phyloP scores from a whole-genome alignment of 1,140 invertebrate genomes.

The Nymphalis io region DNA sequence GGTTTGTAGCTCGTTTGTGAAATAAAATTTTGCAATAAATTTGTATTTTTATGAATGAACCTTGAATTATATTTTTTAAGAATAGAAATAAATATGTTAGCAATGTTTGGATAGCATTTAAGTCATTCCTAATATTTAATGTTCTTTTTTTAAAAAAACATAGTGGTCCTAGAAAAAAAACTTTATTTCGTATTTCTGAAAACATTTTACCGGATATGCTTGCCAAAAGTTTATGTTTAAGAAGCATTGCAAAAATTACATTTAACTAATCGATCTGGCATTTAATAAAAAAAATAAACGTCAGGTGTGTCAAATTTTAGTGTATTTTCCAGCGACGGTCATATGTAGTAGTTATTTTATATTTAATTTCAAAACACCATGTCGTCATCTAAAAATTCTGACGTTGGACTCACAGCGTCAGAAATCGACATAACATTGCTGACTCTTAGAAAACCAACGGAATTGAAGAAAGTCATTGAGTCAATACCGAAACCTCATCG shows the following conservation, averaged over 20 bases:
- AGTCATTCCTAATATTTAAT: no score
- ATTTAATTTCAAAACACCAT: conserved; percentile 19
- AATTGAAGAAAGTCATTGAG: conserved; percentile 73
- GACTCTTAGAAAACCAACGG: conserved; percentile 72
- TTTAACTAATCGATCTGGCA: neutral
- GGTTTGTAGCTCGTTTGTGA: conserved; percentile 1
- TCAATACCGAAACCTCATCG: conserved; percentile 68
- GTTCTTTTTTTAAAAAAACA: no score
- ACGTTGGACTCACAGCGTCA: conserved; percentile 46
- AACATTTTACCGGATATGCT: no score
- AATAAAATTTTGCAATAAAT: neutral
- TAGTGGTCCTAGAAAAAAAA: no score
- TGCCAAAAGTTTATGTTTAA: no score
- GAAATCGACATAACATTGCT: conserved; percentile 63
- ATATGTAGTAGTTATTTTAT: conserved; percentile 15
- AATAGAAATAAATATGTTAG: no score
- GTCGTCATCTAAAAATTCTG: conserved; percentile 39
- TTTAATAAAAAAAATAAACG: conserved; percentile 8
- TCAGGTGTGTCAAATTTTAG: conserved; percentile 31
- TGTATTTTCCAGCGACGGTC: conserved; percentile 7
- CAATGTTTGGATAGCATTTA: no score
- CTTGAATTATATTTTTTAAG: neutral
- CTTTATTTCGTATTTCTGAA: no score
- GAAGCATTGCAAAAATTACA: no score
- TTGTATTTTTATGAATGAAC: neutral